Evolutionary conservation across 2,113 vertebrate species (phyloP).

Genomic region (Aptenodytes patagonicus): DNA sequence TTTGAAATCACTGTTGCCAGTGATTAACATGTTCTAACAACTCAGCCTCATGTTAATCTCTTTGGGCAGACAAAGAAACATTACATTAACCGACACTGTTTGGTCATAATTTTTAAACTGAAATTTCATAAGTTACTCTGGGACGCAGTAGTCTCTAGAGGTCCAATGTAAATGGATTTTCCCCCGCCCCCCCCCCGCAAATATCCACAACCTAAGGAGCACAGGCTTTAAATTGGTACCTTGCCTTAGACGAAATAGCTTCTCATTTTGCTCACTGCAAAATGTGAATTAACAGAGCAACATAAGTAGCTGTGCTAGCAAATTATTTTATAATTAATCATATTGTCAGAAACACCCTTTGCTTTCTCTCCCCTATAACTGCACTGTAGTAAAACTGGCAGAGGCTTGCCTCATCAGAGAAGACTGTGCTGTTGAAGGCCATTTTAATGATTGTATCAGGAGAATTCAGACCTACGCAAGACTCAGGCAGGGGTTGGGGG

Average conservation of each 20-base stretch:
- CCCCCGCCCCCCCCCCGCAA: too few species aligned
- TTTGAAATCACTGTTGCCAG: neutral
- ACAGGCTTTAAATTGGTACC: neutral
- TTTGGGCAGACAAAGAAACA: neutral
- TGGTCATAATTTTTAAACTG: neutral
- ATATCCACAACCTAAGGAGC: neutral
- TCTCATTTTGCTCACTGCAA: neutral
- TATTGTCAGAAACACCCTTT: neutral
- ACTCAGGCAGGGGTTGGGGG: neutral
- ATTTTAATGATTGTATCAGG: neutral
- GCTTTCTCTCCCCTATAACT: neutral
- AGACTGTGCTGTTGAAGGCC: neutral
- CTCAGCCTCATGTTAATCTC: neutral
- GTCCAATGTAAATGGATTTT: neutral
- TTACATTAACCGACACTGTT: neutral
- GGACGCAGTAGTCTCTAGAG: neutral
- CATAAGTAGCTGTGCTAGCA: neutral
- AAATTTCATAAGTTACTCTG: neutral
- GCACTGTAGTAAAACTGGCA: neutral
- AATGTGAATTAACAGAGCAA: neutral
- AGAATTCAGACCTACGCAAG: neutral
- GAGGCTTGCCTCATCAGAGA: neutral
- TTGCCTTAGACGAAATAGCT: neutral
- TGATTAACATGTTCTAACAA: slow-evolving; percentile 6
- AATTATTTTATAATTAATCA: neutral